Evolutionary conservation across 2,113 vertebrate species (phyloP), one percentile per base, ranked within the genome.

Genomic region (Misgurnus anguillicaudatus): DNA sequence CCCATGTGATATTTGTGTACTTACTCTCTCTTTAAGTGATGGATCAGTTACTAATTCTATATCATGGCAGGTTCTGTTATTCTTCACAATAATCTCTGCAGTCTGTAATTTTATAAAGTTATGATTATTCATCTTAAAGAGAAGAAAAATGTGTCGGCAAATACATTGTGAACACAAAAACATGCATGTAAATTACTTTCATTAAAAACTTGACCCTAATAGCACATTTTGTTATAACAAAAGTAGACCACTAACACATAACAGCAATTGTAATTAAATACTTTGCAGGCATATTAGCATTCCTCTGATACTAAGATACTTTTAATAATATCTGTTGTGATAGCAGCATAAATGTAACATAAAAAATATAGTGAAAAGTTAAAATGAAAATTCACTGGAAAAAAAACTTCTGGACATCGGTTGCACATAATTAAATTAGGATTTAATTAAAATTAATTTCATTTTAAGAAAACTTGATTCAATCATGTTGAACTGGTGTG

Each of bases 11-110:
- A 31, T 6, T 6, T 72, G 38, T 5, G 19, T 45, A 90, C 94
- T 94, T 84, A 95, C 97, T 85, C 92, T 94, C 86, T 99, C 97
- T 83, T 95, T 95, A 24, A 99, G 95, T 83, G 94, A 90, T 62
- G 90, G 80, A 55, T 98, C 95, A 41, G 82, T 92, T 3, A 82
- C 87, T 74, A 96, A 90, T 62, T 92, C 88, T 21, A 95, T 65
- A 51, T 88, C 87, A 63, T 83, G 92, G 85, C 94, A 93, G 55
- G 91, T 93, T 39, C 80, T 91, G 86, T 91, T 99, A 82, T 92
- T 92, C 80, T 88, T 93, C 87, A 97, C 82, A 87, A 98, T 96
- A 17, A 88, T 78, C 70, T 92, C 90, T 38, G 94, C 93, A 0
- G 97, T 98, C 97, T 98, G 89, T 41, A 92, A 90, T 83, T 65